phyloP scores from a whole-genome alignment of 2,888 invertebrate species.

The Horisme vitalbata region DNA sequence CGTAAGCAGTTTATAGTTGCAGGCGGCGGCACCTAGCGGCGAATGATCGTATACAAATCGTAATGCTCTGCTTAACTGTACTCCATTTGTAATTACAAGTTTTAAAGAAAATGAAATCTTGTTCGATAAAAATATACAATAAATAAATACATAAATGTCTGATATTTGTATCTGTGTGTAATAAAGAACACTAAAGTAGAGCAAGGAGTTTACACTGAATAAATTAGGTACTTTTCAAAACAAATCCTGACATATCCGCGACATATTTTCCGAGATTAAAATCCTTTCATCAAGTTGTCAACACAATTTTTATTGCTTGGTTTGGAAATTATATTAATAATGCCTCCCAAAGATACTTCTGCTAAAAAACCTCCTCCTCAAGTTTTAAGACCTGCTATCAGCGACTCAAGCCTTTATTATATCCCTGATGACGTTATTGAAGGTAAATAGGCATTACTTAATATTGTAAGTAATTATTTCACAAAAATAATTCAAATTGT shows the following conservation, averaged over 20 bases:
- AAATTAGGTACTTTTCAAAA: too few species aligned
- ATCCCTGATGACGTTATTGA: constrained; percentile 58
- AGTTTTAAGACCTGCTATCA: constrained; percentile 54
- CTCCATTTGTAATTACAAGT: too few species aligned
- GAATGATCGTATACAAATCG: constrained; percentile 8
- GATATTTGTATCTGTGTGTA: too few species aligned
- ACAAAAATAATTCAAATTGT: neutral
- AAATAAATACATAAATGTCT: too few species aligned
- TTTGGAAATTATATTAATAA: constrained; percentile 22
- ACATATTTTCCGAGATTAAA: neutral
- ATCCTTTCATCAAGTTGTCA: too few species aligned
- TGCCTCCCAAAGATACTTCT: constrained; percentile 57
- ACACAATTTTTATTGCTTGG: too few species aligned
- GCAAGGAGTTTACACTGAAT: too few species aligned
- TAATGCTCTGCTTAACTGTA: too few species aligned
- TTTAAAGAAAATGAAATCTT: too few species aligned
- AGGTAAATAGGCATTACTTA: constrained; percentile 36
- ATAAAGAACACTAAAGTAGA: too few species aligned
- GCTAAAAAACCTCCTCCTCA: constrained; percentile 49
- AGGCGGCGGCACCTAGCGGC: constrained; percentile 53
- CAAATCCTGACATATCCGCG: too few species aligned
- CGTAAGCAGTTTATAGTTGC: constrained; percentile 28
- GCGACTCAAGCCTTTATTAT: constrained; percentile 58
- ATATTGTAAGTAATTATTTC: neutral
- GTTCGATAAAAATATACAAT: too few species aligned